Base-by-base conservation (phyloP, 2,797 vertebrate species). In the Pseudopleuronectes americanus region DNA sequence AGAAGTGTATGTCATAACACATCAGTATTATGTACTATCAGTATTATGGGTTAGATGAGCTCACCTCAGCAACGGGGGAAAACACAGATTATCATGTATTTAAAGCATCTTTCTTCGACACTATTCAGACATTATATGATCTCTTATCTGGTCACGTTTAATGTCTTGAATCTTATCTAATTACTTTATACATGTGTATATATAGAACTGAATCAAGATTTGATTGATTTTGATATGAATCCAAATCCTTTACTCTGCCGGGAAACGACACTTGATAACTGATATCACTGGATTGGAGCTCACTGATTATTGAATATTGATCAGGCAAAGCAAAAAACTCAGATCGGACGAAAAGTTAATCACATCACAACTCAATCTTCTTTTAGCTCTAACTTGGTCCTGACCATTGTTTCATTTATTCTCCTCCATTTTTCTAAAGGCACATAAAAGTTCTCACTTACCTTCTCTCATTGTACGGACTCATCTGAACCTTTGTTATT, bases 1-100 rank as follows among this genome's bases (percentile, higher is more conserved):
- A 57, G 33, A 66, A 38, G n/a, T 62, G 26, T 41, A 23, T 58
- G 63, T 79, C 70, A 71, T 57, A 78, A 51, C 60, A 64, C 71
- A 54, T 71, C 26, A 62, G 2, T 57, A 38, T 36, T 36, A 36
- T 12, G 33, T 12, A 36, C 33, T 36, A 36, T 36, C 10, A 36
- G 53, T 74, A 48, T 60, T 17, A 31, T 65, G 51, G 53, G 65
- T 69, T 62, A 31, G 71, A 43, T 17, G 62, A 59, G 57, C 6
- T 13, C 21, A 74, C 3, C 26, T 3, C 1, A n/a, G 56, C 36
- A 51, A 38, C 47, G 24, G 9, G 21, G 33, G 8, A 63, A 62
- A 64, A 38, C 47, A 28, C 22, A 14, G 19, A 60, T 28, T 4
- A 14, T 19, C 12, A 8, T 14, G 53, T n/a, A 41, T 23, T 48